Base-by-base conservation (phyloP, 2,888 invertebrate genomes). In the Neoaliturus tenellus region DNA sequence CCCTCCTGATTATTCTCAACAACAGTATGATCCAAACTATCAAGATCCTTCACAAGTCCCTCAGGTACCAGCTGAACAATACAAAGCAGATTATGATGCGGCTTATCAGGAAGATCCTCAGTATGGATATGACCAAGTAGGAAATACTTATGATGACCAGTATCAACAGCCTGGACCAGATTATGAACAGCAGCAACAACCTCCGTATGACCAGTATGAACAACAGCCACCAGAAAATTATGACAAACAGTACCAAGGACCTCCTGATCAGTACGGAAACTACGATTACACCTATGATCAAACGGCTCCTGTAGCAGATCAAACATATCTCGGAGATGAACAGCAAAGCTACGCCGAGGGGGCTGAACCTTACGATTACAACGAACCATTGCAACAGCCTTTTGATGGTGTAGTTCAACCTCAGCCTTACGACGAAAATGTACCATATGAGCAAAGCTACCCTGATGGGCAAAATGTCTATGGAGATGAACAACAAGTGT, bases 141-240 rank as follows among this genome's bases (percentile, higher is more conserved):
- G 23, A 35, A 28, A 14, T 71, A 35, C 35, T 35, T 71, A 71
- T 39, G 71, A 71, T 39, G 81, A 81, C 14, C 82, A 82, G n/a
- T 81, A 80, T 62, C 58, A 58, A n/a, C 31, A 69, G 8, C 69
- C 31, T 28, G 35, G n/a, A n/a, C 31, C 3, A 31, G 23, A 58
- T 23, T 58, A 71, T 39, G 67, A 81, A 17, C 73, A 73, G n/a
- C 25, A 75, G 41, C 48, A 48, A 41, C 41, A 71, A 39, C 39
- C 71, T 39, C 12, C 39, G 5, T 71, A 71, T 71, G 71, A 75
- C 6, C 71, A 23, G 8, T 35, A 23, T 39, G n/a, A 35, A 23
- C 71, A 71, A 39, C 71, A 33, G 39, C 71, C 33, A 23, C 6
- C 35, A n/a, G 71, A 71, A 14, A 35, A 71, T 20, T 71, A 71